phyloP scores from a whole-genome alignment of 2,888 invertebrate genomes.

The Elysia crispata region DNA sequence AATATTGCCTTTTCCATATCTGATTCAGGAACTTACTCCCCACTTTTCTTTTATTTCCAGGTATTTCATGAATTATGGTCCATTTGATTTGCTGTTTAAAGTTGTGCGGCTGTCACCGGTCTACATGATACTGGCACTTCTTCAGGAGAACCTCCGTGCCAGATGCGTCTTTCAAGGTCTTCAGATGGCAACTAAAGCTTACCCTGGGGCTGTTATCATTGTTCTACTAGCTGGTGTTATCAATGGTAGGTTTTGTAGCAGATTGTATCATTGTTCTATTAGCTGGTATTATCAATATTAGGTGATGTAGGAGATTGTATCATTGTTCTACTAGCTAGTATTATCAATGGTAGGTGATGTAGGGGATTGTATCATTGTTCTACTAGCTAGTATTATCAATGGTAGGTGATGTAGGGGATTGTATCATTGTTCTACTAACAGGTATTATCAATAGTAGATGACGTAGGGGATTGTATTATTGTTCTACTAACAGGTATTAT shows the following conservation, averaged over 20 bases:
- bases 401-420: neutral
- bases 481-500: neutral
- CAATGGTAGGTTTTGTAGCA: constrained; percentile 27
- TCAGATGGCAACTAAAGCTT: constrained; percentile 36
- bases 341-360: too few species aligned
- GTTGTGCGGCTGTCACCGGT: constrained; percentile 17
- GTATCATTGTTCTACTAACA: too few species aligned
- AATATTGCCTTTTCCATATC: too few species aligned
- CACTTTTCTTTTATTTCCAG: constrained; percentile 13
- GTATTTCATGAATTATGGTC: constrained; percentile 46
- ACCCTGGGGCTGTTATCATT: constrained; percentile 37
- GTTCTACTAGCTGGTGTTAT: constrained; percentile 44
- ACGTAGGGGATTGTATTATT: neutral
- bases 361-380: too few species aligned
- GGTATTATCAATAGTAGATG: too few species aligned
- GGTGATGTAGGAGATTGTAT: neutral
- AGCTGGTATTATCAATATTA: too few species aligned
- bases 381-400: constrained; percentile 13
- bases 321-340: neutral
- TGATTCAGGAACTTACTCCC: too few species aligned
- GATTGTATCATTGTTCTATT: too few species aligned
- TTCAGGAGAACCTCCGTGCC: constrained; percentile 43
- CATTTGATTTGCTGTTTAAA: constrained; percentile 44
- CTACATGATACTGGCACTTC: neutral
- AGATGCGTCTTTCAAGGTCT: constrained; percentile 43